Evolutionary conservation across 2,113 vertebrate species (phyloP).

Genomic region (Oncorhynchus clarkii): DNA sequence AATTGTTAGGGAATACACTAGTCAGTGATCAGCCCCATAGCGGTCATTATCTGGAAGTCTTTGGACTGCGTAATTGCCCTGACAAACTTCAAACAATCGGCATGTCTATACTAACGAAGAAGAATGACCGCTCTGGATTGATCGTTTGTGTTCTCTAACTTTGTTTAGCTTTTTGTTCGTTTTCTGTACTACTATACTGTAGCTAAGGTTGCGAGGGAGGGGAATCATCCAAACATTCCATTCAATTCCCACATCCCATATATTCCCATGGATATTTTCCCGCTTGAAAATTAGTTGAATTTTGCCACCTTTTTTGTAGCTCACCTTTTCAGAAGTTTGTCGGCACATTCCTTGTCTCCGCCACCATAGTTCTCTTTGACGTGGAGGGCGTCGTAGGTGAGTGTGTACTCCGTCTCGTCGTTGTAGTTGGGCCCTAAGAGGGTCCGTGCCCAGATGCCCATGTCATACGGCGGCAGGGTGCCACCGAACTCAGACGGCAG

Average conservation of each 20-base stretch:
- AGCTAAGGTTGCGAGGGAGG: no score
- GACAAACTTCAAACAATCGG: background rate
- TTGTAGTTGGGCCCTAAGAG: slow-evolving; percentile 93
- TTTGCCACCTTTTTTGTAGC: background rate
- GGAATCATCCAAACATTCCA: no score
- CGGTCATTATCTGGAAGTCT: background rate
- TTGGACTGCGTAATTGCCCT: background rate
- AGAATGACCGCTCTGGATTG: background rate
- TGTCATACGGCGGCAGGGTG: slow-evolving; percentile 94
- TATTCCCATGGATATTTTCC: no score
- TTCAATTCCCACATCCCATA: no score
- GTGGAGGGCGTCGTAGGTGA: slow-evolving; percentile 84
- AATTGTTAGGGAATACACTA: background rate
- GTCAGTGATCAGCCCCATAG: background rate
- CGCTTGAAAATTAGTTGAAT: no score
- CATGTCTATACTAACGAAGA: background rate
- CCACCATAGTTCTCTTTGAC: slow-evolving; percentile 58
- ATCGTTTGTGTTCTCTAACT: background rate
- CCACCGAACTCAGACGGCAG: slow-evolving; percentile 96
- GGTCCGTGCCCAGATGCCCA: slow-evolving; percentile 95
- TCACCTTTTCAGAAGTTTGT: slow-evolving; percentile 88
- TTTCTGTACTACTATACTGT: background rate
- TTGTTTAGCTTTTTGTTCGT: background rate
- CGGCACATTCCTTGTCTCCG: slow-evolving; percentile 63
- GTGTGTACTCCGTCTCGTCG: slow-evolving; percentile 91